Base-by-base conservation (phyloP, 2,797 vertebrate species). In the Halcyon smyrnensis region DNA sequence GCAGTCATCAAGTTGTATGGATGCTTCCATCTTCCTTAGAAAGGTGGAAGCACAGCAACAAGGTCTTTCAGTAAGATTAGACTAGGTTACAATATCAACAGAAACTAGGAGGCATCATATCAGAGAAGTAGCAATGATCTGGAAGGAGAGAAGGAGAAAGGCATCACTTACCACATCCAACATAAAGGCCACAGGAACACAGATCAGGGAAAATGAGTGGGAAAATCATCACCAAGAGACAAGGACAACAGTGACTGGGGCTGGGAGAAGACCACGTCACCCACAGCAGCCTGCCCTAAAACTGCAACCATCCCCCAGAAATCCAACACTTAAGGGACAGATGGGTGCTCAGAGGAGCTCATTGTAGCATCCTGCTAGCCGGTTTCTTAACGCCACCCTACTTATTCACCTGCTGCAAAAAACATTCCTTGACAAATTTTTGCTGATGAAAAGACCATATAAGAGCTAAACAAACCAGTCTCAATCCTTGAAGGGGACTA, bases 201-300 rank as follows among this genome's bases (percentile, higher is more conserved):
- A 37, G 20, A 16, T 23, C 36, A 32, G 3, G 16, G 43, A 73
- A 39, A 39, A 2, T 0, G 1, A 88, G 46, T 3, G 24, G 16
- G 41, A 25, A 71, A 78, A 60, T 3, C 17, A 48, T 19, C 59
- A 10, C 34, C 41, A 36, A 56, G 8, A 11, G 21, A 69, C 30
- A 82, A 36, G 32, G 34, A 36, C 43, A 36, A 21, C 18, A 19
- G 2, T 6, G 50, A 43, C 3, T 34, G 9, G 20, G 32, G 53
- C 27, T 34, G 13, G 36, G n/a, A 78, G 10, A 56, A 50, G 6
- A 76, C 24, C 32, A 62, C 0, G 0, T 21, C 23, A 34, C 25
- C n/a, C 16, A 56, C 8, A 51, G 43, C 46, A 56, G 51, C 41
- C 21, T 43, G 53, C 50, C 48, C 20, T 50, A 53, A 14, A 56